These are phyloP conservation scores for Candoia aspera DNA, from an alignment of 2,113 vertebrate genomes.

Conservation along the genomic window DNA sequence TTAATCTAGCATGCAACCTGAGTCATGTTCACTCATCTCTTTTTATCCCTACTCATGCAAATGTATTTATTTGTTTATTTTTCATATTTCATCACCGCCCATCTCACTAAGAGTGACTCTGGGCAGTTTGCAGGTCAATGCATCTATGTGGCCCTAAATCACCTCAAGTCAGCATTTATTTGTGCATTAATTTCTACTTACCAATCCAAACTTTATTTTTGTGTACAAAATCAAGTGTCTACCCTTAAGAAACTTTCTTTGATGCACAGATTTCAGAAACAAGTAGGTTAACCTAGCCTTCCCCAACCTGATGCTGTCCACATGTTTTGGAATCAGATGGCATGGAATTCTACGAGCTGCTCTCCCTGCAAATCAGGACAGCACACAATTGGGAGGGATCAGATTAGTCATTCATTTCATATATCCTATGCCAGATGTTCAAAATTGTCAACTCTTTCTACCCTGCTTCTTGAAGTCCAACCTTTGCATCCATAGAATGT, in stretches of 20 bases:
- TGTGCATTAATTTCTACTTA: fast-evolving
- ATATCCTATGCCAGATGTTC: no score
- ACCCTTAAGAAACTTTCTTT: fast-evolving
- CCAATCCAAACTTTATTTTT: fast-evolving
- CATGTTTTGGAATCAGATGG: background rate
- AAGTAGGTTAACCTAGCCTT: background rate
- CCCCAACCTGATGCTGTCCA: background rate
- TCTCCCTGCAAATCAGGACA: background rate
- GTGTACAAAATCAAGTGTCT: fast-evolving
- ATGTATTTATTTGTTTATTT: fast-evolving
- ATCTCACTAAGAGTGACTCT: no score
- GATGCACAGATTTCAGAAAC: fast-evolving
- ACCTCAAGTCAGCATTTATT: fast-evolving
- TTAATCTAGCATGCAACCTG: background rate
- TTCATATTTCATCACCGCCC: no score
- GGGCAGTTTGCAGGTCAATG: fast-evolving
- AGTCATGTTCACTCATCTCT: fast-evolving
- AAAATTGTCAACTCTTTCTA: no score
- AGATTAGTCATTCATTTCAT: background rate
- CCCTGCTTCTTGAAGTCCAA: no score
- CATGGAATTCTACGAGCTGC: background rate
- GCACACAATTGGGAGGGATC: background rate
- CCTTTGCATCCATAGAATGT: no score
- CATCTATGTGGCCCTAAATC: fast-evolving
- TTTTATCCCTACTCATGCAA: fast-evolving